These are phyloP conservation scores for Pedetes capensis DNA, from an alignment of 2,113 vertebrate species.

Conservation along the genomic window DNA sequence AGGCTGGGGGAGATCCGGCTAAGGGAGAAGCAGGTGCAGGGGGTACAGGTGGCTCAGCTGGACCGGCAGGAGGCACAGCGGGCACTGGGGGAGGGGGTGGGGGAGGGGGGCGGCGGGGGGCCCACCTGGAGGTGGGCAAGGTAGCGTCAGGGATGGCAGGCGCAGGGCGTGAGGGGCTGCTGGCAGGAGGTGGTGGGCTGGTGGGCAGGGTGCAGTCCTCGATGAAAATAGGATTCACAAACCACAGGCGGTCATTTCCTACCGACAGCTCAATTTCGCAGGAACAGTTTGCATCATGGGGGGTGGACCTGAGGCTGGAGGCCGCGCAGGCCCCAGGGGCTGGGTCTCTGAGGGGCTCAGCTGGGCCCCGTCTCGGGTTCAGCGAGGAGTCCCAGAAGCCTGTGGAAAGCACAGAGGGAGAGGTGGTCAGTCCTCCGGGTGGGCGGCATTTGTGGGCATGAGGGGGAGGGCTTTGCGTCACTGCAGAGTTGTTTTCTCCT, in stretches of 20 bases:
- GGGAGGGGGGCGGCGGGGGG: conserved; percentile 85
- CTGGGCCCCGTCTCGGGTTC: conserved; percentile 78
- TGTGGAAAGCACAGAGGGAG: conserved; percentile 64
- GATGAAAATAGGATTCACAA: conserved; percentile 92
- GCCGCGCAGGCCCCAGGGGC: conserved; percentile 25
- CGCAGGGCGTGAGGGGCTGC: conserved; percentile 56
- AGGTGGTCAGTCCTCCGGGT: not conserved
- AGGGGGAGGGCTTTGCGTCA: not conserved
- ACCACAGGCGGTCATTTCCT: conserved; percentile 88
- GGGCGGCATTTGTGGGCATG: not conserved
- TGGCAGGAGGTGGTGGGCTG: conserved; percentile 68
- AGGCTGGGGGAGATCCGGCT: not conserved
- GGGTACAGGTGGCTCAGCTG: not conserved
- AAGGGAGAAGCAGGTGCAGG: not conserved
- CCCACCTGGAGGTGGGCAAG: conserved; percentile 80
- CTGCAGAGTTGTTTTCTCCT: conserved; percentile 32
- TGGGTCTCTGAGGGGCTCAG: conserved; percentile 52
- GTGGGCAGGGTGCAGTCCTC: conserved; percentile 83
- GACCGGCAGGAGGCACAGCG: not conserved
- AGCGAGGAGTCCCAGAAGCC: conserved; percentile 93
- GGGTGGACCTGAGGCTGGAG: conserved; percentile 58
- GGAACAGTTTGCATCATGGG: conserved; percentile 77
- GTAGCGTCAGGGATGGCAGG: conserved; percentile 32
- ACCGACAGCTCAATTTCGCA: conserved; percentile 87
- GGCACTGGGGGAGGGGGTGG: conserved; percentile 84